Conservation (phyloP, 1,140 invertebrate genomes). For the Euschistus heros region DNA sequence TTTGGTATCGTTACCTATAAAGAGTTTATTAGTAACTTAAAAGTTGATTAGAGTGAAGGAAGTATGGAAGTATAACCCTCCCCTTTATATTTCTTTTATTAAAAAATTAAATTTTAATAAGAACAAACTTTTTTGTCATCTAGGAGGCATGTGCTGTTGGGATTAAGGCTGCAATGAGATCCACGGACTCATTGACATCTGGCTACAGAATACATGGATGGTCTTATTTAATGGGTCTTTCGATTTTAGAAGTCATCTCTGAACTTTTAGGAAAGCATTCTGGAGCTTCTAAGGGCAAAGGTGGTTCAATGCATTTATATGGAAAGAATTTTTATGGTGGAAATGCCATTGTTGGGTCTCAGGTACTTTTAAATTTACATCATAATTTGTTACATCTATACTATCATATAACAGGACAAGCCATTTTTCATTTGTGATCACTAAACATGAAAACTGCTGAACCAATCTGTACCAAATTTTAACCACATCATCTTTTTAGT, state of each 20-base stretch:
- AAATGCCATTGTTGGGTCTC: slow-evolving; percentile 97
- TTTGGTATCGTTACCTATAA: too few relatives aligned
- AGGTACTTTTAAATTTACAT: slow-evolving; percentile 61
- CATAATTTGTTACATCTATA: too few relatives aligned
- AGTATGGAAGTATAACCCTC: too few relatives aligned
- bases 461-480: too few relatives aligned
- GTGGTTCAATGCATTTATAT: slow-evolving; percentile 89
- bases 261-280: slow-evolving; percentile 78
- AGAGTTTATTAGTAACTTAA: too few relatives aligned
- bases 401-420: too few relatives aligned
- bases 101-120: neutral
- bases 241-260: slow-evolving; percentile 61
- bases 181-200: slow-evolving; percentile 86
- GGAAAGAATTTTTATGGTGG: slow-evolving; percentile 87
- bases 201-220: slow-evolving; percentile 95
- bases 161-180: slow-evolving; percentile 69
- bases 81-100: too few relatives aligned
- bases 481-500: too few relatives aligned
- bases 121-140: neutral
- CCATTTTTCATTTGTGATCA: too few relatives aligned
- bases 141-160: slow-evolving; percentile 79
- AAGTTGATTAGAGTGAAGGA: too few relatives aligned
- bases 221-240: slow-evolving; percentile 83
- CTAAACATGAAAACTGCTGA: too few relatives aligned
- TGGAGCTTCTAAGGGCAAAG: slow-evolving; percentile 89